Evolutionary conservation across 2,888 invertebrate genomes (phyloP), one percentile per base, ranked within the genome.

Genomic region (Invenusta paracnida): DNA sequence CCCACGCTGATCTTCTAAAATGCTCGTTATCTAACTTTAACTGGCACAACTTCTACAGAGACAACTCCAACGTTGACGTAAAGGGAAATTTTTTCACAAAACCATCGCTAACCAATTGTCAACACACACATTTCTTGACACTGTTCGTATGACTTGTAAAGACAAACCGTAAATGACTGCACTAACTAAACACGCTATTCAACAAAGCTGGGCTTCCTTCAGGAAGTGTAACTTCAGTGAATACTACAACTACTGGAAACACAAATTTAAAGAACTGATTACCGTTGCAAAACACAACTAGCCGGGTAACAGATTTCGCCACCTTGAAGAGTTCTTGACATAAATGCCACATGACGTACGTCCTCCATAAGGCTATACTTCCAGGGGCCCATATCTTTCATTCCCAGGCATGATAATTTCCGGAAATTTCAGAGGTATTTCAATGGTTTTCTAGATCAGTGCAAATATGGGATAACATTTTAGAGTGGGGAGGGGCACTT

Each of bases 151-250:
- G 29, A n/a, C 27, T 79, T 28, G 27, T 27, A 79, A 79, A 79
- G 79, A 79, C 79, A 79, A 79, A 79, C 79, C 79, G 79, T 79
- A 25, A 25, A 79, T 79, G 23, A 79, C 79, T 79, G 27, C 79
- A 5, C 29, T 79, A 11, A 79, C 29, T 27, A 79, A 79, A 79
- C 27, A 79, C 23, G 27, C 29, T 79, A 79, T 79, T 79, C 23
- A 79, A 27, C 79, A 79, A 79, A 2, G 79, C 5, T 79, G 79
- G 79, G 27, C 27, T 5, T 23, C 79, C 23, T 79, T 79, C 29
- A 79, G 79, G 23, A n/a, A 79, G 29, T 23, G 79, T 79, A 79
- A 11, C 79, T 79, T 79, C 25, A 11, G 27, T 23, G 5, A 27
- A 25, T n/a, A n/a, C n/a, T 79, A 79, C 79, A 79, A 79, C 79